A percentile compares a stretch with the other conserved stretches of the same genome.
Evolutionary conservation across 2,888 invertebrate genomes (phyloP).

Genomic region (Pandemis heparana): DNA sequence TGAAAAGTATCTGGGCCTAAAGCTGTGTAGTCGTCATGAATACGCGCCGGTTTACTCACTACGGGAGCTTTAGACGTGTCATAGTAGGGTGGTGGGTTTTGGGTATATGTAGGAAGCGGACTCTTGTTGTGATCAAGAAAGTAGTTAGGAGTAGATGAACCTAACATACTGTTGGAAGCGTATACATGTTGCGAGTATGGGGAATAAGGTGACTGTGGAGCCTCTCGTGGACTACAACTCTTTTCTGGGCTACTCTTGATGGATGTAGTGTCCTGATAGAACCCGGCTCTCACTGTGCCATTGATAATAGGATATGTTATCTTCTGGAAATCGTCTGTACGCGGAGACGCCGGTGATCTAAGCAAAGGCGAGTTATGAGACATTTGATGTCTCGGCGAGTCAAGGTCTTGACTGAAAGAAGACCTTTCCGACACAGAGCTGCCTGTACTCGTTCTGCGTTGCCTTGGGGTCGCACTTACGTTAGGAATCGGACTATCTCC

Average conservation of each 20-base stretch:
- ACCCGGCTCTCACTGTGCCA: conserved; percentile 94
- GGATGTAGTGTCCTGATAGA: conserved; percentile 95
- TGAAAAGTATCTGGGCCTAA: conserved; percentile 84
- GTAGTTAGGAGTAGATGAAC: conserved; percentile 73
- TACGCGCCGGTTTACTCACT: conserved; percentile 77
- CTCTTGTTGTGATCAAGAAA: conserved; percentile 79
- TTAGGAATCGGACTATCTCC: conserved; percentile 74
- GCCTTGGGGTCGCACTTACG: conserved; percentile 76
- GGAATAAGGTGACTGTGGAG: conserved; percentile 83
- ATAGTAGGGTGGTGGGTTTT: conserved; percentile 85
- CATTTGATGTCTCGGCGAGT: conserved; percentile 90
- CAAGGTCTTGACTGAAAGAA: conserved; percentile 91
- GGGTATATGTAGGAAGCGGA: conserved; percentile 75
- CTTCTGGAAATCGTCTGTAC: conserved; percentile 89
- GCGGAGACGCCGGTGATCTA: conserved; percentile 92
- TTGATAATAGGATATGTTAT: conserved; percentile 91
- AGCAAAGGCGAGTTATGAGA: conserved; percentile 90
- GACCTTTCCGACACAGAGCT: conserved; percentile 92
- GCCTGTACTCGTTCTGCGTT: conserved; percentile 91
- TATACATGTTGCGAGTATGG: conserved; percentile 81
- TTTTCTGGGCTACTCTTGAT: conserved; percentile 94
- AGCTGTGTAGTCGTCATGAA: conserved; percentile 84
- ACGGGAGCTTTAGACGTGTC: conserved; percentile 84
- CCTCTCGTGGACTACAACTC: conserved; percentile 92
- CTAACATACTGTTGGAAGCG: conserved; percentile 68